phyloP scores from a whole-genome alignment of 1,140 invertebrate genomes.

The Ephestia elutella region DNA sequence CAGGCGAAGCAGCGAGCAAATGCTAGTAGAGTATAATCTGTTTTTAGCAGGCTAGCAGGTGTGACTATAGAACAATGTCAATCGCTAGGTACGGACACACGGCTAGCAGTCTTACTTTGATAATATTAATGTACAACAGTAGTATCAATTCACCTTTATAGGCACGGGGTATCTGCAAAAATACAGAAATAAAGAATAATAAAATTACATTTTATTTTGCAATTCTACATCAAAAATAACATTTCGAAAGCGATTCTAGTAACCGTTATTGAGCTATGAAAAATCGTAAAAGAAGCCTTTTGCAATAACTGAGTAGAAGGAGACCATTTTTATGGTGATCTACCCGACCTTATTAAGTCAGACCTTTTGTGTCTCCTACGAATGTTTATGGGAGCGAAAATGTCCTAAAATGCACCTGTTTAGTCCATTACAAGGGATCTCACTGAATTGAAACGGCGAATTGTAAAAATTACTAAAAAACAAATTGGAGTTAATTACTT shows the following conservation, averaged over 20 bases:
- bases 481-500: constrained; percentile 25
- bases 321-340: constrained; percentile 43
- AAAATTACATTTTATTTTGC: too few species aligned
- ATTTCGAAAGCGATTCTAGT: constrained; percentile 7
- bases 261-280: constrained; percentile 31
- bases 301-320: constrained; percentile 32
- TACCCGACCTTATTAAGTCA: constrained; percentile 57
- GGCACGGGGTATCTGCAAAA: too few species aligned
- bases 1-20: too few species aligned
- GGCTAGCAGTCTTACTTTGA: too few species aligned
- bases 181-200: too few species aligned
- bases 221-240: too few species aligned
- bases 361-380: constrained; percentile 37
- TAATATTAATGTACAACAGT: too few species aligned
- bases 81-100: too few species aligned
- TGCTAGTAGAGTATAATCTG: too few species aligned
- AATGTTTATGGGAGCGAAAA: constrained; percentile 55
- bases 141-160: too few species aligned
- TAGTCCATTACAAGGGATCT: constrained; percentile 24
- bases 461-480: constrained; percentile 20
- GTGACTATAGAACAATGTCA: too few species aligned
- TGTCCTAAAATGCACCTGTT: constrained; percentile 55
- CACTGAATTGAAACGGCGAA: constrained; percentile 13
- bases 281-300: constrained; percentile 43
- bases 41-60: too few species aligned